phyloP scores from a whole-genome alignment of 2,797 vertebrate genomes.

The Aeoliscus strigatus region DNA sequence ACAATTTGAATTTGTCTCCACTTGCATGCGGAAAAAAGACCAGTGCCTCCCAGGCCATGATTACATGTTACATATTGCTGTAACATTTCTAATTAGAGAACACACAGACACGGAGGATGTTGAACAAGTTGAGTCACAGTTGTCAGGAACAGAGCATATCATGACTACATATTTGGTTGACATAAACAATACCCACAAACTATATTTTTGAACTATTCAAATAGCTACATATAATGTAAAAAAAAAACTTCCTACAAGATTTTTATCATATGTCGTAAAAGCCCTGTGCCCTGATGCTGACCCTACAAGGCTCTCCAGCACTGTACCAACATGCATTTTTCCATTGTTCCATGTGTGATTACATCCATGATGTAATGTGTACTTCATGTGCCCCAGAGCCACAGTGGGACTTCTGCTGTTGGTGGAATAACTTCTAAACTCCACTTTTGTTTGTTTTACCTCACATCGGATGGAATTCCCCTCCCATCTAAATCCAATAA shows the following conservation, averaged over 20 bases:
- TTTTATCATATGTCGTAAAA: constrained; percentile 5
- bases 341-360: constrained; percentile 60
- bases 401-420: constrained; percentile 44
- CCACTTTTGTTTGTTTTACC: constrained; percentile 64
- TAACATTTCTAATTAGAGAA: constrained; percentile 64
- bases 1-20: constrained; percentile 43
- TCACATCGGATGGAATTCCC: constrained; percentile 69
- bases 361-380: constrained; percentile 63
- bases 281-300: constrained; percentile 41
- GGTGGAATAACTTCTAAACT: constrained; percentile 59
- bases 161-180: constrained; percentile 1
- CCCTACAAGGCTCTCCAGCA: constrained; percentile 30
- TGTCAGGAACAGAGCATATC: constrained; percentile 12
- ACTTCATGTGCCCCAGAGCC: constrained; percentile 38
- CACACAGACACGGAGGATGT: constrained; percentile 44
- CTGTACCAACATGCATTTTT: constrained; percentile 61
- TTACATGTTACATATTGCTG: constrained; percentile 53
- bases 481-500: constrained; percentile 76
- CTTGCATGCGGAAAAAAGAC: constrained; percentile 42
- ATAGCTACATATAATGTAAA: no score
- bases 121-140: constrained; percentile 57
- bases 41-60: constrained; percentile 37
- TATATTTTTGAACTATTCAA: no score
- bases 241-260: no score
- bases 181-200: not conserved